These are phyloP conservation scores for Hoplostethus atlanticus DNA, from an alignment of 2,797 vertebrate species.

Conservation along the genomic window DNA sequence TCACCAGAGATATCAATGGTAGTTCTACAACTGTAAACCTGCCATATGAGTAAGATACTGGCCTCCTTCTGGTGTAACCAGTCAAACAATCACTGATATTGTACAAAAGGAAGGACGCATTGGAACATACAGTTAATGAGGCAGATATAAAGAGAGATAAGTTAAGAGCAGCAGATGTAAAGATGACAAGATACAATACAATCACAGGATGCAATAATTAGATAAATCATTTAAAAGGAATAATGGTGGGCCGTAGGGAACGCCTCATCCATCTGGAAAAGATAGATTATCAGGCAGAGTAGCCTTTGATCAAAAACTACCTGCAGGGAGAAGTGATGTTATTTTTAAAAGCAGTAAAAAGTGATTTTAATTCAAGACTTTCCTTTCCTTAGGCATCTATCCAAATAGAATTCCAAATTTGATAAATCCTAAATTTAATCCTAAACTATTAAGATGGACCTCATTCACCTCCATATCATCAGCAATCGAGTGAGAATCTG, in stretches of 20 bases:
- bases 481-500: slow-evolving; percentile 69
- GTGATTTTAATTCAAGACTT: slow-evolving; percentile 44
- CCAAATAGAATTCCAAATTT: slow-evolving; percentile 55
- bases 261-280: slow-evolving; percentile 25
- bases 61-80: slow-evolving; percentile 34
- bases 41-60: slow-evolving; percentile 49
- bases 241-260: slow-evolving; percentile 40
- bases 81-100: slow-evolving; percentile 59
- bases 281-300: slow-evolving; percentile 15
- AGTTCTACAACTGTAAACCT: slow-evolving; percentile 34
- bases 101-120: slow-evolving; percentile 37
- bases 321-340: slow-evolving; percentile 32
- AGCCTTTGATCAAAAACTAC: slow-evolving; percentile 42
- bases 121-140: slow-evolving; percentile 39
- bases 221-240: slow-evolving; percentile 38
- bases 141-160: slow-evolving; percentile 43
- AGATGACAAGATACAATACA: slow-evolving; percentile 44
- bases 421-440: slow-evolving; percentile 62
- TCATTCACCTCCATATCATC: slow-evolving; percentile 67
- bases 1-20: slow-evolving; percentile 58
- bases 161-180: slow-evolving; percentile 47
- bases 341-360: slow-evolving; percentile 33
- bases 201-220: slow-evolving; percentile 42
- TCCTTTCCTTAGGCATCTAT: slow-evolving; percentile 35
- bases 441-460: slow-evolving; percentile 51